Percentiles rank a stretch among this genome's conserved stretches.
Evolutionary conservation across 30 jellyfish, hydroid and myxozoan species (phyloP).

Genomic region (Euphysa ruthae): DNA sequence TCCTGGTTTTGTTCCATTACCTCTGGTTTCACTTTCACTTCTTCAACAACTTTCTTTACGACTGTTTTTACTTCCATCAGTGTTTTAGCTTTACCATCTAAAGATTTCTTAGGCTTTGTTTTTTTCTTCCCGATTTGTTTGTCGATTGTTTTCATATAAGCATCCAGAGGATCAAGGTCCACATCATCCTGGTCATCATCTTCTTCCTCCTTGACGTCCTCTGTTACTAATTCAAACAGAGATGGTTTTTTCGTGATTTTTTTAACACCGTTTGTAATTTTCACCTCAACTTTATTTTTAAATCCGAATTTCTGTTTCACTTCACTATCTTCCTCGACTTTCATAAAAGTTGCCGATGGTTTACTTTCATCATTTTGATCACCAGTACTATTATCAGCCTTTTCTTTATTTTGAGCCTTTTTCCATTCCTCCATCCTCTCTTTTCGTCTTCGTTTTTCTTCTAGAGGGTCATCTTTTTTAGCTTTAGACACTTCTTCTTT

Average conservation of each 20-base stretch:
- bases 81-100: slow-evolving; percentile 20
- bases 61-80: slow-evolving; percentile 88
- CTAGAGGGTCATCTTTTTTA: slow-evolving; percentile 51
- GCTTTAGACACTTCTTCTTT: neutral
- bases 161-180: slow-evolving; percentile 93
- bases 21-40: slow-evolving; percentile 62
- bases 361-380: neutral
- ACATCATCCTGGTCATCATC: slow-evolving; percentile 46
- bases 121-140: slow-evolving; percentile 60
- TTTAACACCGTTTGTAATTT: neutral
- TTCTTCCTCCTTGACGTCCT: slow-evolving; percentile 12
- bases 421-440: slow-evolving; percentile 99
- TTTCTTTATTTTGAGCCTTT: slow-evolving; percentile 68
- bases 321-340: neutral
- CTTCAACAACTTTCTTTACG: slow-evolving; percentile 40
- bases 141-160: slow-evolving; percentile 82
- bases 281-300: neutral
- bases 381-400: neutral
- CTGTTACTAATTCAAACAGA: neutral
- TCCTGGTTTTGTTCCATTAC: slow-evolving; percentile 97
- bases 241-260: neutral
- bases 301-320: neutral
- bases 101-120: slow-evolving; percentile 1
- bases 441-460: slow-evolving; percentile 79
- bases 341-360: neutral